Evolutionary conservation across 1,140 invertebrate species (phyloP).

Genomic region (Lethrus apterus): DNA sequence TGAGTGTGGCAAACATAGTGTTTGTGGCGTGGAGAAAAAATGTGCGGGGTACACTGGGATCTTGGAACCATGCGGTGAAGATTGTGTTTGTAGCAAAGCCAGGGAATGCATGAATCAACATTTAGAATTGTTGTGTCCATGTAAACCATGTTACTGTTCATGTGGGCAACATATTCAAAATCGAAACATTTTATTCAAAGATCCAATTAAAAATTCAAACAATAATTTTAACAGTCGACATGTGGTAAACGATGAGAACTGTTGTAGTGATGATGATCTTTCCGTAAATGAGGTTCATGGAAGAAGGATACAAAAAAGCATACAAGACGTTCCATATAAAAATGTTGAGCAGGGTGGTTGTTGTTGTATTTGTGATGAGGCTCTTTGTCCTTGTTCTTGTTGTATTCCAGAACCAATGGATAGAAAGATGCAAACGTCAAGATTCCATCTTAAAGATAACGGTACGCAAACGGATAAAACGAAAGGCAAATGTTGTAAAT

Average conservation of each 20-base stretch:
- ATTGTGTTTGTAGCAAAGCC: neutral
- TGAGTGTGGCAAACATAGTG: neutral
- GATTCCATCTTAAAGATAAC: constrained; percentile 1
- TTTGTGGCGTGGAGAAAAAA: neutral
- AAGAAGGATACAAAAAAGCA: no score
- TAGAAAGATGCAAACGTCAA: neutral
- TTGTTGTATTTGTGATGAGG: constrained; percentile 3
- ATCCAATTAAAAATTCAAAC: no score
- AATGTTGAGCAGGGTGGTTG: no score
- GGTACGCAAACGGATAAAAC: constrained; percentile 1
- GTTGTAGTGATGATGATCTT: no score
- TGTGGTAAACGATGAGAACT: no score
- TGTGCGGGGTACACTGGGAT: neutral
- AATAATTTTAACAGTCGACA: no score
- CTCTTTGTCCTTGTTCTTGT: neutral
- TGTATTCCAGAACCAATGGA: neutral
- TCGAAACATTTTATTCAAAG: no score
- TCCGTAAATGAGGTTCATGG: no score
- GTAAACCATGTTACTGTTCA: constrained; percentile 5
- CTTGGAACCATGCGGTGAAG: neutral
- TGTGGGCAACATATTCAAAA: no score
- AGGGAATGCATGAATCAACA: neutral
- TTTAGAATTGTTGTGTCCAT: neutral
- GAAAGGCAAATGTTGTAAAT: constrained; percentile 1
- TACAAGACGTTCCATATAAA: no score